Percentiles rank a stretch among this genome's conserved stretches.
These are phyloP conservation scores for Cochlearius cochlearius DNA, from an alignment of 2,113 vertebrate genomes.

Conservation along the genomic window DNA sequence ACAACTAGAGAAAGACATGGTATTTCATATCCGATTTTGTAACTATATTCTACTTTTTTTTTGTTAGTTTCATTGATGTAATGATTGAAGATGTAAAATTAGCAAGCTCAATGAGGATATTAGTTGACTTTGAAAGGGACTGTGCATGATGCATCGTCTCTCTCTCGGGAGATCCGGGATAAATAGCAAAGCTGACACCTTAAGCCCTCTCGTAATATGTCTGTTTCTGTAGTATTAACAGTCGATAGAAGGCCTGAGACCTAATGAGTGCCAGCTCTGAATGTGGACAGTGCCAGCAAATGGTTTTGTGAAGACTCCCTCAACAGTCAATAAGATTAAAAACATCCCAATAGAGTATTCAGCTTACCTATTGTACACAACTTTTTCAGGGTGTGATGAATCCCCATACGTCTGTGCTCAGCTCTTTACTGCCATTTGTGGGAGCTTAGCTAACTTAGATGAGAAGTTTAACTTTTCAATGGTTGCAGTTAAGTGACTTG, in stretches of 20 bases:
- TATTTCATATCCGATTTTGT: neutral
- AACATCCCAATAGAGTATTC: neutral
- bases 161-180: neutral
- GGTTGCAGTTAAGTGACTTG: neutral
- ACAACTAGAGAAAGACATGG: neutral
- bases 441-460: neutral
- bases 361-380: neutral
- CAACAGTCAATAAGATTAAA: neutral
- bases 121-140: neutral
- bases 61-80: neutral
- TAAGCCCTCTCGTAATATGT: neutral
- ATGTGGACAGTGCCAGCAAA: neutral
- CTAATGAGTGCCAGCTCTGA: neutral
- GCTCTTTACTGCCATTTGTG: neutral
- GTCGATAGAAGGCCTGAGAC: neutral
- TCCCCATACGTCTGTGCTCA: accelerated
- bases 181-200: neutral
- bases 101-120: neutral
- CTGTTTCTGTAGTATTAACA: neutral
- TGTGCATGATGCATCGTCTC: neutral
- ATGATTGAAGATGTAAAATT: neutral
- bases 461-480: neutral
- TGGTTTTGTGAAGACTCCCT: neutral
- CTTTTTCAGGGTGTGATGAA: neutral
- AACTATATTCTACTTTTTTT: neutral